A percentile compares a stretch with the other conserved stretches of the same genome.
These are phyloP conservation scores for Andrena chrysosceles DNA, from an alignment of 2,888 invertebrate species.

Conservation along the genomic window DNA sequence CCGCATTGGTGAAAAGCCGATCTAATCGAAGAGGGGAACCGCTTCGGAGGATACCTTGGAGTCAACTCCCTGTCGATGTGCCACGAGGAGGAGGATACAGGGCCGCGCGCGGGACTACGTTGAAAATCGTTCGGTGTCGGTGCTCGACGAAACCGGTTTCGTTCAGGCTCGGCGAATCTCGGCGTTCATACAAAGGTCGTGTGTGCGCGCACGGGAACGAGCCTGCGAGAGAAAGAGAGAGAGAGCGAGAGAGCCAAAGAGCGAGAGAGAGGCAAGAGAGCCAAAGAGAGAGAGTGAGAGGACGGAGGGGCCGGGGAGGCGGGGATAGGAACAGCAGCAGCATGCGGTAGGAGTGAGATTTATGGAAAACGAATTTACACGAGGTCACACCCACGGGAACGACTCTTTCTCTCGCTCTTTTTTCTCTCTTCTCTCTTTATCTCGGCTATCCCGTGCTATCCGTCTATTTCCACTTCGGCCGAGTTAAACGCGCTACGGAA, in stretches of 20 bases:
- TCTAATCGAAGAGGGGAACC: slow-evolving; percentile 50
- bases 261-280: too few species aligned
- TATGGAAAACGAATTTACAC: slow-evolving; percentile 79
- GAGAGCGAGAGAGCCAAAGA: slow-evolving; percentile 36
- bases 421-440: slow-evolving; percentile 27
- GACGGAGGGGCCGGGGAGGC: slow-evolving; percentile 18
- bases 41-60: slow-evolving; percentile 46
- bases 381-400: slow-evolving; percentile 77
- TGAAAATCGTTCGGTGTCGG: slow-evolving; percentile 75
- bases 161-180: slow-evolving; percentile 79
- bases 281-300: slow-evolving; percentile 36
- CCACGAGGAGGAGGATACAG: slow-evolving; percentile 68
- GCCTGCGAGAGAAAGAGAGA: slow-evolving; percentile 44
- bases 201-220: slow-evolving; percentile 60
- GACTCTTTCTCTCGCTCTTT: slow-evolving; percentile 62
- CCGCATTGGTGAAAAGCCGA: slow-evolving; percentile 37
- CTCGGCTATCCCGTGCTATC: slow-evolving; percentile 28
- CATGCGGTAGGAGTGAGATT: slow-evolving; percentile 77
- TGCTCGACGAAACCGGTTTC: slow-evolving; percentile 82
- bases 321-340: slow-evolving; percentile 2
- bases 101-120: slow-evolving; percentile 64
- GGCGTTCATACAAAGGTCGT: slow-evolving; percentile 80
- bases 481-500: slow-evolving; percentile 39
- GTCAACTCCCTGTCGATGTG: slow-evolving; percentile 51
- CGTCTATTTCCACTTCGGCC: slow-evolving; percentile 58